These are phyloP conservation scores for Tachuris rubrigastra DNA, from an alignment of 2,113 vertebrate genomes.

Conservation along the genomic window DNA sequence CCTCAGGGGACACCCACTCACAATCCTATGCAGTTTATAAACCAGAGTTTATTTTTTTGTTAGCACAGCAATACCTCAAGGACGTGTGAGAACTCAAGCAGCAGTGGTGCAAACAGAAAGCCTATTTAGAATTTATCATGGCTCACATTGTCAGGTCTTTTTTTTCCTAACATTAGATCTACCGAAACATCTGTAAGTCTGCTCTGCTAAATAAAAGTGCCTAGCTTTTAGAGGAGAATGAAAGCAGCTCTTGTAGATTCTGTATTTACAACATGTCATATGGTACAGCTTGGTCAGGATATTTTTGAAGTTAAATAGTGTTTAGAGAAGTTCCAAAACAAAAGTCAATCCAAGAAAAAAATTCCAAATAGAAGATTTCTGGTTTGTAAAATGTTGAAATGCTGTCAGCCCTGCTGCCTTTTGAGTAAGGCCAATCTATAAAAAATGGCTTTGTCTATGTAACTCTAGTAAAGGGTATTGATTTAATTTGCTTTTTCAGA, in stretches of 20 bases:
- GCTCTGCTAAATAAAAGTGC: not conserved
- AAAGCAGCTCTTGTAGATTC: conserved; percentile 30
- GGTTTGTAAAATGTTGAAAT: not conserved
- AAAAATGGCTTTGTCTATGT: not conserved
- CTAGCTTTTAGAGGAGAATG: conserved; percentile 24
- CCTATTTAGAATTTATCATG: conserved; percentile 4
- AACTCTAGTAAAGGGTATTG: not conserved
- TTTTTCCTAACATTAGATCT: not conserved
- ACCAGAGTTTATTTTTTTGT: not conserved
- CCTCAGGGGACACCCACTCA: not conserved
- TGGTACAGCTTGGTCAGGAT: conserved; percentile 44
- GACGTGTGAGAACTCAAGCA: not conserved
- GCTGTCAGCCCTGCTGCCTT: not conserved
- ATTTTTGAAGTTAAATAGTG: conserved; percentile 43
- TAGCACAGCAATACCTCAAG: not conserved
- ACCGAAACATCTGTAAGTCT: not conserved
- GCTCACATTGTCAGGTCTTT: not conserved
- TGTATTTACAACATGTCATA: conserved; percentile 49
- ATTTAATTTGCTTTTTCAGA: not conserved
- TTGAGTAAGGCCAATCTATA: not conserved
- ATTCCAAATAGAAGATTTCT: conserved; percentile 3
- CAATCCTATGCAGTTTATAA: not conserved
- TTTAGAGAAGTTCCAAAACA: conserved; percentile 57
- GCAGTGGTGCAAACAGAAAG: not conserved
- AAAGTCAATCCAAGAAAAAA: conserved; percentile 38